Base-by-base conservation (phyloP, 1,140 invertebrate genomes). In the Bombus confusus region DNA sequence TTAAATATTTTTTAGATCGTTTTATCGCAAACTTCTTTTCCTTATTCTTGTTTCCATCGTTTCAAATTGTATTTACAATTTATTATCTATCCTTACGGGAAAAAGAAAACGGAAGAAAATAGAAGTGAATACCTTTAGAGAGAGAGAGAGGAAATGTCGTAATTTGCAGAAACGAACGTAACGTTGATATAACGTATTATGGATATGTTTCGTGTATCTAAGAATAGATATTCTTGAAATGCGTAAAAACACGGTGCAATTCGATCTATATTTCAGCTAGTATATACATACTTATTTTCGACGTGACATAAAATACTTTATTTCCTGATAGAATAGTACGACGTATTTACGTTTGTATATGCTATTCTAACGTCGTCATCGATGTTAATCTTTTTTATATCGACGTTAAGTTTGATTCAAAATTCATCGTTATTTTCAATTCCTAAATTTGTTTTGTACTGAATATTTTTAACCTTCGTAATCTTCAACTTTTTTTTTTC, bases 161-260 rank as follows among this genome's bases (percentile, higher is more conserved):
- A 15, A 18, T 9, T 41, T 6, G 9, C n/a, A 39, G 5, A 37
- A 52, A 47, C 71, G 0, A 1, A 12, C 22, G 28, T 6, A 72
- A 80, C 22, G 39, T 83, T 76, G 28, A 8, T 25, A 18, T 18
- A 15, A 83, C 41, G 59, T 83, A 74, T 74, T n/a, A n/a, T 2
- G 28, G 31, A 10, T 75, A 18, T 3, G 6, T 62, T 31, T 47
- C 64, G 28, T 5, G 3, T 22, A 25, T 79, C 62, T 59, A 84
- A 79, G 31, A 79, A 84, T 84, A 84, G 66, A 43, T 1, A 22
- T 43, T 22, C 5, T 22, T 52, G 31, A 47, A 82, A 39, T n/a
- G 28, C 59, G 62, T 9, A 66, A 75, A 75, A 47, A 52, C 8
- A 64, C 25, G 18, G 13, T 69, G 31, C 5, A 57, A 12, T 72